These are phyloP conservation scores for Dichetophora obliterata DNA, from an alignment of 2,888 invertebrate species.

Conservation along the genomic window DNA sequence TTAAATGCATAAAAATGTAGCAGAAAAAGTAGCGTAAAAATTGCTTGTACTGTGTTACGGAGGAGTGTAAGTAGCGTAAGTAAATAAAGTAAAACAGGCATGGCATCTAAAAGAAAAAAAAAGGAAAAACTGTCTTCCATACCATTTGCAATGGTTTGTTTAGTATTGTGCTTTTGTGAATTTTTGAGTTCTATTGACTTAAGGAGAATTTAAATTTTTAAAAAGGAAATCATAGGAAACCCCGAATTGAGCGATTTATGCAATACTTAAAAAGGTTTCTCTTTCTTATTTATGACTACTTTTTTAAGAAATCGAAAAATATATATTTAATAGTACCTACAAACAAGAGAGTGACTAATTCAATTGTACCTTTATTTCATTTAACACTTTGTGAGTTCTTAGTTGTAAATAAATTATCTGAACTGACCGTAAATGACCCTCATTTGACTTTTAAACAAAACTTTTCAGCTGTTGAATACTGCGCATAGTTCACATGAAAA, in stretches of 20 bases:
- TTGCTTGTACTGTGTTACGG: not conserved
- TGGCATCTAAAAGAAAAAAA: not conserved
- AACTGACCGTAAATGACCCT: not conserved
- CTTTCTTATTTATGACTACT: not conserved
- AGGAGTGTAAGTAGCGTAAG: not conserved
- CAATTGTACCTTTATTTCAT: constrained; percentile 10
- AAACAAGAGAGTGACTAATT: not conserved
- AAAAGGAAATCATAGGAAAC: not conserved
- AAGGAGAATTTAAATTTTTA: constrained; percentile 45
- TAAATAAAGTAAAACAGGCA: too few relatives aligned
- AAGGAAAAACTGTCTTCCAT: not conserved
- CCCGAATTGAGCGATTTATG: not conserved
- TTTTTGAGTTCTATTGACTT: constrained; percentile 51
- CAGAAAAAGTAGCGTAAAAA: constrained; percentile 62
- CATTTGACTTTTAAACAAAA: not conserved
- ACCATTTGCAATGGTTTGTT: constrained; percentile 56
- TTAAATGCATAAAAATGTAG: constrained; percentile 67
- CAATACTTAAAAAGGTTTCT: not conserved
- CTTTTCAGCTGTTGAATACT: too few relatives aligned
- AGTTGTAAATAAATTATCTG: constrained; percentile 15
- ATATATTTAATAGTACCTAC: too few relatives aligned
- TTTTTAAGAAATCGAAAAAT: not conserved
- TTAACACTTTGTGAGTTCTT: constrained; percentile 1
- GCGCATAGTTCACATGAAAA: not conserved
- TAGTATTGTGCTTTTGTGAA: constrained; percentile 64